A percentile compares a stretch with the other conserved stretches of the same genome.
Conservation (phyloP, 2,113 vertebrate genomes). For the Equus quagga region DNA sequence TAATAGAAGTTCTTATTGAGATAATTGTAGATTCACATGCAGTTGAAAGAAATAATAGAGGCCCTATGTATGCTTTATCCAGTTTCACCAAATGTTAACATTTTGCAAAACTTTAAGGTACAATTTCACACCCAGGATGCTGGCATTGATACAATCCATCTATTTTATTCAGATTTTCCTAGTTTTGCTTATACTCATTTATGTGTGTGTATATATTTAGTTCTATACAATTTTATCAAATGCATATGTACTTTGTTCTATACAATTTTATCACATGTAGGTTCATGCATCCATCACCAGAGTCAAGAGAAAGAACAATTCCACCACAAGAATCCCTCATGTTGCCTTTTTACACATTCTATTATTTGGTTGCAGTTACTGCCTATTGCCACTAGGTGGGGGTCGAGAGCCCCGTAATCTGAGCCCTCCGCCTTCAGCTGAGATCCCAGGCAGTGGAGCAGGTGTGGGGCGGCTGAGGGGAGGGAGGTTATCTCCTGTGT, state of each 20-base stretch:
- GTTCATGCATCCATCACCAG: neutral
- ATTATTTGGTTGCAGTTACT: no score
- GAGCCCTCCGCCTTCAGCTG: no score
- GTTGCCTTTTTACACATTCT: neutral
- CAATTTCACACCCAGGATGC: neutral
- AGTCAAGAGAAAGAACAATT: neutral
- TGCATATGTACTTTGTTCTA: neutral
- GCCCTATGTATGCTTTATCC: neutral
- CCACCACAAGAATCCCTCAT: neutral
- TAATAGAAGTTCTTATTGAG: neutral
- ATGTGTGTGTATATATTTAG: neutral
- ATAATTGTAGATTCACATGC: neutral
- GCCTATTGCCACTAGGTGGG: no score
- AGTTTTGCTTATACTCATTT: neutral
- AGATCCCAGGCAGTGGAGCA: no score
- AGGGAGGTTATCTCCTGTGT: no score
- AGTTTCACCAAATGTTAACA: neutral
- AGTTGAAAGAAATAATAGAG: neutral
- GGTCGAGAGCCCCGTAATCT: no score
- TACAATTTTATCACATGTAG: neutral
- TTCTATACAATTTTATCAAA: neutral
- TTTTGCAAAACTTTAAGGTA: neutral
- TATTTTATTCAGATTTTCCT: neutral
- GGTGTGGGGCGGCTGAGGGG: no score
- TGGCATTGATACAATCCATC: neutral